Evolutionary conservation across 92 coral and sea anemone species (phyloP).

Genomic region (Plumapathes pennacea): DNA sequence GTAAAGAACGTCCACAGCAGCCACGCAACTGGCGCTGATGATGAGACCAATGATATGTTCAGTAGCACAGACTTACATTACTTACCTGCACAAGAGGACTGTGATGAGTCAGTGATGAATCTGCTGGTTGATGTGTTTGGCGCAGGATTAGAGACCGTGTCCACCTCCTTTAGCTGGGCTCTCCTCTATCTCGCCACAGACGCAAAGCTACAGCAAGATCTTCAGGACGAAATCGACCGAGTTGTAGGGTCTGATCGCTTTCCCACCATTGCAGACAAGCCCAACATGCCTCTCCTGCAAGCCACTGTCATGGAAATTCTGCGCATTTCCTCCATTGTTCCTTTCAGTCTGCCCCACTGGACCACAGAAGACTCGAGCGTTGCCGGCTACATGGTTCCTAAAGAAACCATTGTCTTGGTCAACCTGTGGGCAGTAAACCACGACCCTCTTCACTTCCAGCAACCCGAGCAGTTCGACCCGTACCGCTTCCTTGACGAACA

Average conservation of each 20-base stretch:
- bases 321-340: conserved; percentile 54
- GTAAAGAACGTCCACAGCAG: too few relatives aligned
- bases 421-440: conserved; percentile 76
- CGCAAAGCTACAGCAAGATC: conserved; percentile 43
- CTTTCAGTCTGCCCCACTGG: conserved; percentile 61
- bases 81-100: conserved; percentile 1
- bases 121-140: conserved; percentile 63
- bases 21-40: too few relatives aligned
- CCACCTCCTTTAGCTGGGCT: conserved; percentile 52
- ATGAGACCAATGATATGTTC: background rate
- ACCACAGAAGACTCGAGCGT: conserved; percentile 46
- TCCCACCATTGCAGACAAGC: conserved; percentile 57
- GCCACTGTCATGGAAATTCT: conserved; percentile 72
- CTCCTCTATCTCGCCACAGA: conserved; percentile 40
- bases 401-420: conserved; percentile 59
- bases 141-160: conserved; percentile 63
- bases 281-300: conserved; percentile 60
- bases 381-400: conserved; percentile 56
- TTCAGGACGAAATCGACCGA: conserved; percentile 48
- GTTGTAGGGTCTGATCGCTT: conserved; percentile 39
- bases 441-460: conserved; percentile 62
- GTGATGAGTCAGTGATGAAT: conserved; percentile 35
- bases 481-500: conserved; percentile 48
- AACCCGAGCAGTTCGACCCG: conserved; percentile 60
- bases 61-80: background rate